Base-by-base conservation (phyloP, 2,888 invertebrate species). In the Cataglyphis livida region DNA sequence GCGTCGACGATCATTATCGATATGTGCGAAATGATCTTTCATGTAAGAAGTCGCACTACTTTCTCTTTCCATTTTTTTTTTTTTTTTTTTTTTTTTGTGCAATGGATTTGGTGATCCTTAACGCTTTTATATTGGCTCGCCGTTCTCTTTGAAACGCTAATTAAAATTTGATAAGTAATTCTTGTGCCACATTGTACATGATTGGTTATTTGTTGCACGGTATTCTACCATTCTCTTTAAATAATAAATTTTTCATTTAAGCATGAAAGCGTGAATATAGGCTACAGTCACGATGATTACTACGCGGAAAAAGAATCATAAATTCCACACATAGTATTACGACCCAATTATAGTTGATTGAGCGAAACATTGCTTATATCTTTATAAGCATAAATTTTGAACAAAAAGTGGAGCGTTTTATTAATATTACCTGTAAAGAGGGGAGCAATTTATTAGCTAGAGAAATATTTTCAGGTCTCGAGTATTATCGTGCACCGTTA, bases 31-130 rank as follows among this genome's bases (percentile, higher is more conserved):
- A 62, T 74, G 48, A 48, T 64, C 64, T 75, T 75, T 75, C 74
- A 35, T 32, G 10, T 48, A 64, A 74, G 74, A 64, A 74, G 32
- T 64, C 32, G 32, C 10, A 15, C 65, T 75, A 32, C 74, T 75
- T 75, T 75, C 65, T 64, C 74, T 64, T 75, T 75, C 44, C 65
- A 48, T 44, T 25, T 75, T 64, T 74, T 25, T 75, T 64, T 64
- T 48, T 44, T 25, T 74, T 64, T 74, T 44, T 25, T 75, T 64
- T 74, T 25, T 75, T 64, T 64, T 48, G 32, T 64, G 9, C 3
- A 35, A 62, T 74, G 44, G 32, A 62, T 64, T 75, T 35, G 35
- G 48, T 9, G 74, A 74, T 51, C 32, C 21, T 61, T 44, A 74
- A 74, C n/a, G n/a, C 28, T n/a, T 44, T 21, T 28, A 9, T 28